Conservation (phyloP, 30 jellyfish, hydroid and myxozoan species). For the Nemopilema nomurai region DNA sequence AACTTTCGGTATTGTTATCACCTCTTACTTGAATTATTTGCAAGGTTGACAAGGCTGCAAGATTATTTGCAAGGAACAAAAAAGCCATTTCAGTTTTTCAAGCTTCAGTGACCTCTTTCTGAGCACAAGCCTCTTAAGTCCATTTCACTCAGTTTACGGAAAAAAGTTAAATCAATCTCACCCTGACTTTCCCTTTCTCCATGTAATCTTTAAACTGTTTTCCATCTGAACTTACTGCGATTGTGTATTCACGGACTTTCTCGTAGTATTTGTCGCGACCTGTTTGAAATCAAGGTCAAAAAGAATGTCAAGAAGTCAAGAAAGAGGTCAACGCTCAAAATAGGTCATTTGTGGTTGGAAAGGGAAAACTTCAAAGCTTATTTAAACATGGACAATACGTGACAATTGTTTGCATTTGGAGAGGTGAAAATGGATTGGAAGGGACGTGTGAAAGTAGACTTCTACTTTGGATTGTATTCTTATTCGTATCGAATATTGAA, state of each 20-base stretch:
- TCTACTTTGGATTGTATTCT: too few species aligned
- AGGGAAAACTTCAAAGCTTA: not conserved
- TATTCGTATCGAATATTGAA: too few species aligned
- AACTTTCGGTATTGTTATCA: too few species aligned
- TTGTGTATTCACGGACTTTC: conserved; percentile 50
- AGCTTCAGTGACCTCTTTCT: too few species aligned
- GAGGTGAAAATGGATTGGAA: not conserved
- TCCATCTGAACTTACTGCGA: conserved; percentile 50
- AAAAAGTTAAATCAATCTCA: not conserved
- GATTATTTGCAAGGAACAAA: too few species aligned
- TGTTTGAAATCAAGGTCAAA: not conserved
- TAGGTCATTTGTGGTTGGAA: not conserved
- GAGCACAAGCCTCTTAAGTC: too few species aligned
- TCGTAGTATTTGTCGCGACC: conserved; percentile 68
- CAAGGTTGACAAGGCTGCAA: too few species aligned
- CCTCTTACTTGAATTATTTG: too few species aligned
- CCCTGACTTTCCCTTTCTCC: conserved; percentile 58
- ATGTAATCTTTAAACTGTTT: conserved; percentile 23
- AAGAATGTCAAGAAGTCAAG: not conserved
- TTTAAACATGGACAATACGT: too few species aligned
- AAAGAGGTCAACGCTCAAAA: not conserved
- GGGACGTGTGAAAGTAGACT: too few species aligned
- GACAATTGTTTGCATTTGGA: not conserved
- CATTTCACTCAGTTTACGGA: not conserved
- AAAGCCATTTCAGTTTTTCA: too few species aligned